Evolutionary conservation across 2,888 invertebrate genomes (phyloP).

Genomic region (Desoria tigrina): DNA sequence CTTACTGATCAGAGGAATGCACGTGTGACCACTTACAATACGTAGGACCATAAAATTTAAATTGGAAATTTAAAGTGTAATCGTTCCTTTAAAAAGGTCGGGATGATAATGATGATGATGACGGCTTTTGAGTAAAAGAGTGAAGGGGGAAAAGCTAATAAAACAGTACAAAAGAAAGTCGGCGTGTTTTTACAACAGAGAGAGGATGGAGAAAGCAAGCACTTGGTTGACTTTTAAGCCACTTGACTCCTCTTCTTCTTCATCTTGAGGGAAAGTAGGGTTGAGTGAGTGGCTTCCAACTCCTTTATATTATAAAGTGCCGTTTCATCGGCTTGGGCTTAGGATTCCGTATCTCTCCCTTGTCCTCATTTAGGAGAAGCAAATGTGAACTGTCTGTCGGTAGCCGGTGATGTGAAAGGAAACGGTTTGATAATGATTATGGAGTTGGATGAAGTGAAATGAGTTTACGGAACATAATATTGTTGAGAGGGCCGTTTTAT

Average conservation of each 20-base stretch:
- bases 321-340: not conserved
- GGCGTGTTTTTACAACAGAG: not conserved
- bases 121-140: not conserved
- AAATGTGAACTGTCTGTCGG: constrained; percentile 1
- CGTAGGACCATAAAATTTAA: too few species aligned
- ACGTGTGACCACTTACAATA: too few species aligned
- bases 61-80: too few species aligned
- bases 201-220: not conserved
- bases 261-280: not conserved
- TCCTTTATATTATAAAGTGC: too few species aligned
- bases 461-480: constrained; percentile 8
- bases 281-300: not conserved
- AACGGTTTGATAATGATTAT: not conserved
- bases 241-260: constrained; percentile 1
- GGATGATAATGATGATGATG: not conserved
- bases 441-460: constrained; percentile 14
- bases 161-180: not conserved
- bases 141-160: not conserved
- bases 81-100: too few species aligned
- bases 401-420: not conserved
- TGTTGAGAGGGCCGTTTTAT: constrained; percentile 11
- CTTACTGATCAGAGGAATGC: too few species aligned
- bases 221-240: constrained; percentile 7
- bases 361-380: not conserved
- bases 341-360: not conserved